Base-by-base conservation (phyloP, 2,113 vertebrate species). In the Ceyx margarethae region DNA sequence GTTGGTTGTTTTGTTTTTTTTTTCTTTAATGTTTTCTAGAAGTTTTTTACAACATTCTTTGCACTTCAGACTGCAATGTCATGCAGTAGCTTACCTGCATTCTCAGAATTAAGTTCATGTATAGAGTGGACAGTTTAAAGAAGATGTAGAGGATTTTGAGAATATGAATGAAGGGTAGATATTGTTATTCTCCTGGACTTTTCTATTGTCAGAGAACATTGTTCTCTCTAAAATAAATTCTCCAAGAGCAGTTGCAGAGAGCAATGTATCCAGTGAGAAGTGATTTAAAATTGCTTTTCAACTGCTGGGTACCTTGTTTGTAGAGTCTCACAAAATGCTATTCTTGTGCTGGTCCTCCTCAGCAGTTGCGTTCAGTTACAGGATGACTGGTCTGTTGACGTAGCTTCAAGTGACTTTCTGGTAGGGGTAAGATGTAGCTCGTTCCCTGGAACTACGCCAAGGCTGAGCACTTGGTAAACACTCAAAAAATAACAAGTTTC, bases 261-360 rank as follows among this genome's bases (percentile, higher is more conserved):
- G 87, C 72, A 82, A 43, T 89, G 87, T 82, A 82, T 82, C 79
- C 43, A 56, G 61, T 43, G 43, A 83, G 72, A 95, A 94, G 87
- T 83, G 90, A 92, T 92, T 85, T 94, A 94, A 83, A 94, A 85
- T 91, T 73, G 79, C 79, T 80, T n/a, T 89, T 95, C 85, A 83
- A 33, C 82, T 92, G 81, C 64, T 74, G 8, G 13, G 45, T 94
- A 77, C 84, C 78, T 91, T 91, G 64, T 95, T 95, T 87, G 79
- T 92, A 67, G 82, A 90, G 82, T 83, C 61, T 33, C 46, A 60
- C 79, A 82, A 29, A 94, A 92, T 94, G 89, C 92, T 87, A 95
- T 95, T 85, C 45, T 78, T 0, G 0, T 68, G 28, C 91, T 90
- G 77, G 29, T 80, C 64, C 60, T 94, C 51, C 73, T 94, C 56